Conservation (phyloP, 35 echinoderm and acorn worm genomes). For the Ophioderma brevispina region DNA sequence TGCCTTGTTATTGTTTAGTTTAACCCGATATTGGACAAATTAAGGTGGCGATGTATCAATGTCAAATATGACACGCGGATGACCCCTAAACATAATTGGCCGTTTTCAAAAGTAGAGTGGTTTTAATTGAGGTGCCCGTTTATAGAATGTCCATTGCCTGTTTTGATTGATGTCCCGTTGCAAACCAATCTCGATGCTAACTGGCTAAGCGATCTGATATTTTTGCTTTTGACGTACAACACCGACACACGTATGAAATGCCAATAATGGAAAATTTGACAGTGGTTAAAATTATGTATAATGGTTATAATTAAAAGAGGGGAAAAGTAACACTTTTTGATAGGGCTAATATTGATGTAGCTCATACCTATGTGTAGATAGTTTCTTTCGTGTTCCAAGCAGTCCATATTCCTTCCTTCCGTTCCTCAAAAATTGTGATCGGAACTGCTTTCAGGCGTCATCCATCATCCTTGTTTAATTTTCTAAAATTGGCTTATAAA, state of each 20-base stretch:
- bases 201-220: neutral
- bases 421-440: neutral
- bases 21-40: too few relatives aligned
- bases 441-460: neutral
- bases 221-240: neutral
- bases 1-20: neutral
- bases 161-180: neutral
- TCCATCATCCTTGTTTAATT: constrained; percentile 10
- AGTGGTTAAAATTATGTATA: neutral
- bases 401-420: neutral
- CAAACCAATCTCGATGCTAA: neutral
- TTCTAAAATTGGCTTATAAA: constrained; percentile 15
- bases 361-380: neutral
- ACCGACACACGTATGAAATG: neutral
- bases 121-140: neutral
- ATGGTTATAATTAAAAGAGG: neutral
- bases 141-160: neutral
- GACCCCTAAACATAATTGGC: neutral
- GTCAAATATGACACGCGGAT: neutral
- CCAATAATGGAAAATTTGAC: too few relatives aligned
- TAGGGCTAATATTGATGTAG: neutral
- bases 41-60: too few relatives aligned
- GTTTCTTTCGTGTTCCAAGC: neutral
- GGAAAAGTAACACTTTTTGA: neutral
- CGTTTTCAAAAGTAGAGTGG: neutral